Percentiles rank a stretch among this genome's conserved stretches.
These are phyloP conservation scores for Tupaia tana DNA, from an alignment of 2,113 vertebrate genomes.

Conservation along the genomic window DNA sequence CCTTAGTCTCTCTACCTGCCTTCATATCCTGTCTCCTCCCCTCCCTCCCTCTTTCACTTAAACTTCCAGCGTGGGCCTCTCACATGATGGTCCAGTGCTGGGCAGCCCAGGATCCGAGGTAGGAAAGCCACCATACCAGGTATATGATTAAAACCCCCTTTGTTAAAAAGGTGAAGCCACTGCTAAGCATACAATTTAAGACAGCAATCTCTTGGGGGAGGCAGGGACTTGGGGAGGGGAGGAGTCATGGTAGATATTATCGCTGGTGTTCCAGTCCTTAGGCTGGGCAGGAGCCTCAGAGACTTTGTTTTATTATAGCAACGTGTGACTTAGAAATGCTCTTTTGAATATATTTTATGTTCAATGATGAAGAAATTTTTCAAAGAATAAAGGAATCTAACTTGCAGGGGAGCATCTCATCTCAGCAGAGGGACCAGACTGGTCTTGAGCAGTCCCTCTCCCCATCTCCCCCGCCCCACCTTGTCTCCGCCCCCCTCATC, in stretches of 20 bases:
- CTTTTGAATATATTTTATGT: neutral
- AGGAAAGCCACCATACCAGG: neutral
- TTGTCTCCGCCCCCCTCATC: no score
- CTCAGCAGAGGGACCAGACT: neutral
- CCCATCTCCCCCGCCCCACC: no score
- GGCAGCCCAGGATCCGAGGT: neutral
- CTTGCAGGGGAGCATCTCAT: neutral
- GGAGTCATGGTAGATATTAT: no score
- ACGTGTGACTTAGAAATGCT: neutral
- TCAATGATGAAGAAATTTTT: neutral
- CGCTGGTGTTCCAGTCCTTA: accelerated
- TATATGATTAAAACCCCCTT: neutral
- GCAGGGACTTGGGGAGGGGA: neutral
- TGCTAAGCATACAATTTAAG: neutral
- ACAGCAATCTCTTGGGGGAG: neutral
- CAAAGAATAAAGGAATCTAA: neutral
- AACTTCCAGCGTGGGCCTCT: neutral
- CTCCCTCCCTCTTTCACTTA: neutral
- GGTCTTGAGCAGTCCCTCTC: neutral
- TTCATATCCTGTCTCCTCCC: neutral
- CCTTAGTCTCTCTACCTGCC: no score
- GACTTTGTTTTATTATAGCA: neutral
- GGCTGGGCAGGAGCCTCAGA: neutral
- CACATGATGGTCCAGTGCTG: neutral
- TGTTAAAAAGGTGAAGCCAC: neutral